Base-by-base conservation (phyloP, 2,113 vertebrate species). In the Nerophis ophidion region DNA sequence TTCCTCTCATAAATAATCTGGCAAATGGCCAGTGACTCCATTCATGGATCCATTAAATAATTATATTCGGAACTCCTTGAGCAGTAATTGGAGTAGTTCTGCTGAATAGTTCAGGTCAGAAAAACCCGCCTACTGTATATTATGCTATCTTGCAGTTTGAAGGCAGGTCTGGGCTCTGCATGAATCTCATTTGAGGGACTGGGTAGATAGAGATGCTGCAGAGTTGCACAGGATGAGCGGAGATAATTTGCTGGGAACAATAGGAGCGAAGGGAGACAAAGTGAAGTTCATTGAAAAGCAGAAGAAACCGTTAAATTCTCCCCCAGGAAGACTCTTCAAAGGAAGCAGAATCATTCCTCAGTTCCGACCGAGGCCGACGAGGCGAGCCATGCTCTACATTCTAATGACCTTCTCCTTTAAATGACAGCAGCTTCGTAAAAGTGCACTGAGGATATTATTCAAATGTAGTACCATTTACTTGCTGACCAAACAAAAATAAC, bases 261-360 rank as follows among this genome's bases (percentile, higher is more conserved):
- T 50, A 42, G 44, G 40, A 51, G 46, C 49, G 52, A 63, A 48
- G 53, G 26, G 34, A 45, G 58, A 47, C 46, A 16, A 52, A 34
- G 6, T 36, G 44, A 26, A 48, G 47, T 55, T 71, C 53, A 57
- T 46, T 57, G 48, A 68, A 58, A 71, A 65, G 33, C 61, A 65
- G 71, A 57, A 42, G 50, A 59, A 46, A 14, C 55, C 40, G 61
- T 66, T 61, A 57, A 75, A 65, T 48, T 60, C 17, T 71, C 62
- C 66, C 64, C 0, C 19, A 57, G 61, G 75, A 70, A 47, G 16
- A 19, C 40, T 50, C 64, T 72, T 75, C 61, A 75, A 65, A 69
- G 72, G 51, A 49, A 65, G 47, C 51, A 10, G 40, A 72, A 57
- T 50, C 26, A 45, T 49, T 35, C 17, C 6, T 2, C 26, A 66